Evolutionary conservation across 2,113 vertebrate species (phyloP), one percentile per base, ranked within the genome.

Genomic region (Onychostruthus taczanowskii): DNA sequence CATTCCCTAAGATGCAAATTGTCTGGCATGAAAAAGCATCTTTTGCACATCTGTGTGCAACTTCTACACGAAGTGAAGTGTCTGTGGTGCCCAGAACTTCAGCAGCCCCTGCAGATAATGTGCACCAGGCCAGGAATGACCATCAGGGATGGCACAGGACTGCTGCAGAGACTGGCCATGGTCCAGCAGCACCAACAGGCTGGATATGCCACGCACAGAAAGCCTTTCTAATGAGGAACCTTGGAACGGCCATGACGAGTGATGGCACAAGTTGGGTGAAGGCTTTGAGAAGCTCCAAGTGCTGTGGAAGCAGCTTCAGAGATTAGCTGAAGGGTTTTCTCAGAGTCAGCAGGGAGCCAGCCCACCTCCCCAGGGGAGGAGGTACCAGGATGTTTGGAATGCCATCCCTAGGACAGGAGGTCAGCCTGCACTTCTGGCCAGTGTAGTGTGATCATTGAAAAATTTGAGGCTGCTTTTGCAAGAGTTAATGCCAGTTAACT

Each of bases 401-500:
- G 76, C 61, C 85, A 90, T 23, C 67, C 56, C 26, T 0, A n/a
- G 82, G 56, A 78, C 46, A 78, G 39, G 69, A 90, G 90, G 90
- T 90, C 90, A 84, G 35, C 1, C 55, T 72, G 88, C 93, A 89
- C 92, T 72, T n/a, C 81, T 86, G 69, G 84, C 68, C 89, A 78
- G 35, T 3, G 74, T 11, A 78, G 35, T 3, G 74, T 11, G 64
- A 75, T 59, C 83, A 69, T 0, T 69, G 41, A 89, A 52, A 74
- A 49, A 43, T 15, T 16, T 76, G 95, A 73, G 94, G 80, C 52
- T 89, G 83, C 85, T 96, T 95, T 94, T 95, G 90, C 92, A 96
- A 97, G 58, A 86, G 72, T 93, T 89, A 91, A 80, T 41, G 7
- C 50, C 86, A 72, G 55, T 30, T 44, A 79, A 56, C 39, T 73